Conservation (phyloP, 2,888 invertebrate genomes). For the Dicycla oo region DNA sequence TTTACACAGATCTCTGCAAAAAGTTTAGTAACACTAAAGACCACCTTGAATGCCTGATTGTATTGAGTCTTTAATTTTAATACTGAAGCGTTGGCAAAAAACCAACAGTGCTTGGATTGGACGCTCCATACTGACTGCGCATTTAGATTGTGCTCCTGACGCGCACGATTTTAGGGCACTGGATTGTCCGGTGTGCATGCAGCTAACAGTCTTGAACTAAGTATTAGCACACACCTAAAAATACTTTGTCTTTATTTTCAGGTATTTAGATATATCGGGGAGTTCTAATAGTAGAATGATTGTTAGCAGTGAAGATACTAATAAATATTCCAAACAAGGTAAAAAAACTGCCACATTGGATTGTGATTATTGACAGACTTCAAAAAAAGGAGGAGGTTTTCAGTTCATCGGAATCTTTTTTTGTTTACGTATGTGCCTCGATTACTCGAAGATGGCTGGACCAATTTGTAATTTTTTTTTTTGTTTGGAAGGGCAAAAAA, state of each 20-base stretch:
- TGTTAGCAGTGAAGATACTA: conserved; percentile 39
- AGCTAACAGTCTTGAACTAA: no score
- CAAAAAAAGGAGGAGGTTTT: no score
- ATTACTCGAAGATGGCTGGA: no score
- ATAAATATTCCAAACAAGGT: conserved; percentile 43
- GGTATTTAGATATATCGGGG: conserved; percentile 45
- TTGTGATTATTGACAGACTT: no score
- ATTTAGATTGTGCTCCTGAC: neutral
- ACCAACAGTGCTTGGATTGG: neutral
- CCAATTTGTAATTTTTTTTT: no score
- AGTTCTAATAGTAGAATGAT: conserved; percentile 35
- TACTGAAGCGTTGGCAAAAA: neutral
- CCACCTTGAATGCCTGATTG: neutral
- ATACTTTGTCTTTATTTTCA: conserved; percentile 21
- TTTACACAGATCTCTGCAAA: neutral
- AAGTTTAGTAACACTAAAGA: neutral
- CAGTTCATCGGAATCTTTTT: no score
- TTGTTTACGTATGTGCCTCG: no score
- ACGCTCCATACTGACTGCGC: neutral
- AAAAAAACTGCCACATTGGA: conserved; percentile 1
- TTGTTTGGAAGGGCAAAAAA: no score
- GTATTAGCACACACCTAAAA: neutral
- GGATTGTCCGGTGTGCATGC: neutral
- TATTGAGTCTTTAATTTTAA: neutral
- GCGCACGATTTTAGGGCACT: neutral